Conservation (phyloP, 2,113 vertebrate species). For the Trichechus manatus region DNA sequence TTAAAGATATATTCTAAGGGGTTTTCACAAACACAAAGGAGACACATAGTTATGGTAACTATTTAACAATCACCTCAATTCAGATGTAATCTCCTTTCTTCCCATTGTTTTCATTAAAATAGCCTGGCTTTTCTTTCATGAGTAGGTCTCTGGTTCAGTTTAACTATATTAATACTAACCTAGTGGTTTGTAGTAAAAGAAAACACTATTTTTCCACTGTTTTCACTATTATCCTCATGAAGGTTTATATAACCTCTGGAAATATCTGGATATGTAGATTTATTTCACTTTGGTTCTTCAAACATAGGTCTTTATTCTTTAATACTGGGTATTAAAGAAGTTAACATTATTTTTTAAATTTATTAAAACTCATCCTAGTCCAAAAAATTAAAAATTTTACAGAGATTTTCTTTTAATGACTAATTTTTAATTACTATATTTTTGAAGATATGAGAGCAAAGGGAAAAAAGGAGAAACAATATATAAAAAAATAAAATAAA, state of each 20-base stretch:
- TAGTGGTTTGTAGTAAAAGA: neutral
- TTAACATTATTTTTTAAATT: neutral
- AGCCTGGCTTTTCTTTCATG: neutral
- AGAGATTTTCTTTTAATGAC: neutral
- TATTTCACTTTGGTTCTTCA: slow-evolving; percentile 54
- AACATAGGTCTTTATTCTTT: neutral
- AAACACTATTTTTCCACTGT: slow-evolving; percentile 38
- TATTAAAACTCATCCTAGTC: slow-evolving; percentile 15
- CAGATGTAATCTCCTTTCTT: slow-evolving; percentile 37
- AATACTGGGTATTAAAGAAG: neutral
- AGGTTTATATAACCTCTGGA: slow-evolving; percentile 55
- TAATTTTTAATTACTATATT: neutral
- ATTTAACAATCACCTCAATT: slow-evolving; percentile 55
- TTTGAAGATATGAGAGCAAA: neutral
- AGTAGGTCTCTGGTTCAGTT: slow-evolving; percentile 31
- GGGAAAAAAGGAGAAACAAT: neutral
- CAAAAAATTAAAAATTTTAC: neutral
- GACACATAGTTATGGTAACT: slow-evolving; percentile 3
- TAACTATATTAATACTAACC: slow-evolving; percentile 56
- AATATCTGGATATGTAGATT: slow-evolving; percentile 44
- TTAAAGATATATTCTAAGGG: neutral
- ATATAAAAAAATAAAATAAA: neutral
- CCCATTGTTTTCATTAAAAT: slow-evolving; percentile 58
- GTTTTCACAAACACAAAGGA: slow-evolving; percentile 54
- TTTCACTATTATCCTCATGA: slow-evolving; percentile 33